These are phyloP conservation scores for Nephrotoma appendiculata DNA, from an alignment of 2,888 invertebrate species.

Conservation along the genomic window DNA sequence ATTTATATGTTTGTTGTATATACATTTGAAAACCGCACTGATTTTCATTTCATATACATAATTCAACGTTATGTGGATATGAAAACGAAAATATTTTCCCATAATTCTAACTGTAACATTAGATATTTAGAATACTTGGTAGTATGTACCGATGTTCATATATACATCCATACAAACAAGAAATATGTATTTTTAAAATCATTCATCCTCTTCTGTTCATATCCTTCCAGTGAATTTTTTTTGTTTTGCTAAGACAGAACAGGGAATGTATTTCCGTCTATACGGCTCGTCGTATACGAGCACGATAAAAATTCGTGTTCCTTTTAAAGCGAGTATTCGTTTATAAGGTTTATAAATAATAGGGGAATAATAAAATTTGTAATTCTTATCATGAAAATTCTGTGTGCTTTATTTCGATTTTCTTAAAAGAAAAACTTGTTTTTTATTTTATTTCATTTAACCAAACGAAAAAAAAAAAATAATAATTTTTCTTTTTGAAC, in stretches of 20 bases:
- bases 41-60: background rate
- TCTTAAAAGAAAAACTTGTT: background rate
- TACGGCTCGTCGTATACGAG: background rate
- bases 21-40: background rate
- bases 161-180: background rate
- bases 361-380: background rate
- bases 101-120: background rate
- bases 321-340: background rate
- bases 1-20: background rate
- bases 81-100: background rate
- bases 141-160: background rate
- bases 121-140: background rate
- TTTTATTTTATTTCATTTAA: background rate
- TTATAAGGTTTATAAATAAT: background rate
- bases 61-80: background rate
- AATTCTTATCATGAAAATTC: background rate
- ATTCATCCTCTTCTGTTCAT: background rate
- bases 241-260: background rate
- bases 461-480: background rate
- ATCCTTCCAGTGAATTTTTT: background rate
- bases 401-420: background rate
- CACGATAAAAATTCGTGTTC: background rate
- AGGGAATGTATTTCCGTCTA: background rate
- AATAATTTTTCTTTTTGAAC: background rate
- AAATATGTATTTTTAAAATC: background rate